Conservation (phyloP, 23 tunicate species). For the Oikopleura albicans region DNA sequence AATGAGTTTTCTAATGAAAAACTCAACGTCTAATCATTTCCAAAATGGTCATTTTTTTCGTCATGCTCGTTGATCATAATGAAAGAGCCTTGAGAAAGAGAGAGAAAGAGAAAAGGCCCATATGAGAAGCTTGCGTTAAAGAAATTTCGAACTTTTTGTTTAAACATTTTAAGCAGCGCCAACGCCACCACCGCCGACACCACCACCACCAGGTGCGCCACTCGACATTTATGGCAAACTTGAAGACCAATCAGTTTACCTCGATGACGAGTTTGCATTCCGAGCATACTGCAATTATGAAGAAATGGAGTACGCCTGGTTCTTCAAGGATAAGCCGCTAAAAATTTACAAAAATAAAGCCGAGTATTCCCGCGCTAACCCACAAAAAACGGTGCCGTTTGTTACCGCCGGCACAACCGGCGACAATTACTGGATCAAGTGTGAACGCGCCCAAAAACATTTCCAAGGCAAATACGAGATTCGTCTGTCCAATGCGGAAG, state of each 20-base stretch:
- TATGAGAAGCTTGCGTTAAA: too few species aligned
- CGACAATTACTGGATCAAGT: not conserved
- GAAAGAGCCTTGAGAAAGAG: too few species aligned
- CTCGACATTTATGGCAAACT: not conserved
- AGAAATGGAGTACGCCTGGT: not conserved
- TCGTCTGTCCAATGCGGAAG: not conserved
- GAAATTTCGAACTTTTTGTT: too few species aligned
- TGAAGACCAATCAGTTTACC: not conserved
- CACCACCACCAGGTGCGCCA: not conserved
- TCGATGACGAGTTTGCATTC: not conserved
- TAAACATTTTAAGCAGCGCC: not conserved
- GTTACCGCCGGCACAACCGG: not conserved
- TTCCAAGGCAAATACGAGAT: not conserved
- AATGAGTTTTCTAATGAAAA: too few species aligned
- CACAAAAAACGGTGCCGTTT: not conserved
- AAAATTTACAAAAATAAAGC: not conserved
- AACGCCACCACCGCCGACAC: not conserved
- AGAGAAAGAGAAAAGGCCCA: too few species aligned
- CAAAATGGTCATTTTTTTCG: too few species aligned
- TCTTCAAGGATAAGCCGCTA: not conserved
- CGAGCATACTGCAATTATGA: not conserved
- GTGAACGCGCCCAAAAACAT: not conserved
- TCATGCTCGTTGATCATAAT: too few species aligned
- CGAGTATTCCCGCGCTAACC: not conserved
- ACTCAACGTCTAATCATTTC: too few species aligned